These are phyloP conservation scores for Kryphioiulus occultus DNA, from an alignment of 2,888 invertebrate species.

Conservation along the genomic window DNA sequence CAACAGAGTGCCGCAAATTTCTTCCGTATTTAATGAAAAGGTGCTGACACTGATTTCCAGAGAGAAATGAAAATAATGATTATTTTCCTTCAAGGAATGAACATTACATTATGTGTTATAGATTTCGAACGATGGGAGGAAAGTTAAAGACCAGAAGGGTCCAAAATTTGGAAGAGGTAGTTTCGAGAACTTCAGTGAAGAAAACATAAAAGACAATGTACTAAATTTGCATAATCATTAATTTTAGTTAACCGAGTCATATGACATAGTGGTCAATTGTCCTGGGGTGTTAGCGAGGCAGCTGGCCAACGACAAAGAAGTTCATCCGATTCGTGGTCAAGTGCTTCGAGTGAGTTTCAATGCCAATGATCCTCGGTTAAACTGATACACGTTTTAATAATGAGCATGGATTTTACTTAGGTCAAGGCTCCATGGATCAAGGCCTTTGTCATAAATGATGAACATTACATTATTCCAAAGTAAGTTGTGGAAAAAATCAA, in stretches of 20 bases:
- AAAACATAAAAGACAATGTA: no score
- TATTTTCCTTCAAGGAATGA: background rate
- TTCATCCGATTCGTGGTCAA: slow-evolving; percentile 79
- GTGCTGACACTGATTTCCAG: slow-evolving; percentile 55
- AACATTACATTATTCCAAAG: slow-evolving; percentile 82
- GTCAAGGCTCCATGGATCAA: slow-evolving; percentile 75
- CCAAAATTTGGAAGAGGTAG: slow-evolving; percentile 65
- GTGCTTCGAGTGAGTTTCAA: slow-evolving; percentile 68
- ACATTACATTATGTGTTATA: slow-evolving; percentile 50
- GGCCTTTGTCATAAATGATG: slow-evolving; percentile 68
- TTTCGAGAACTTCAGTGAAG: no score
- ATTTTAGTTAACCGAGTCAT: slow-evolving; percentile 63
- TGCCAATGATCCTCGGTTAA: background rate
- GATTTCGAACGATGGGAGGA: slow-evolving; percentile 71
- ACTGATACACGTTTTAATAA: background rate
- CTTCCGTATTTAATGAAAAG: slow-evolving; percentile 73
- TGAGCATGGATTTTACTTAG: slow-evolving; percentile 45
- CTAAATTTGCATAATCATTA: no score
- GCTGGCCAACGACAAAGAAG: slow-evolving; percentile 70
- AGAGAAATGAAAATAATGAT: background rate
- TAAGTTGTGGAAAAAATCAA: slow-evolving; percentile 62
- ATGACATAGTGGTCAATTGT: slow-evolving; percentile 81
- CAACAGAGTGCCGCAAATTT: slow-evolving; percentile 72
- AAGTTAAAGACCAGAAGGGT: slow-evolving; percentile 66
- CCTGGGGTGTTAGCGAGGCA: slow-evolving; percentile 74